Conservation (phyloP, 2,888 invertebrate species). For the Subacronicta megacephala region DNA sequence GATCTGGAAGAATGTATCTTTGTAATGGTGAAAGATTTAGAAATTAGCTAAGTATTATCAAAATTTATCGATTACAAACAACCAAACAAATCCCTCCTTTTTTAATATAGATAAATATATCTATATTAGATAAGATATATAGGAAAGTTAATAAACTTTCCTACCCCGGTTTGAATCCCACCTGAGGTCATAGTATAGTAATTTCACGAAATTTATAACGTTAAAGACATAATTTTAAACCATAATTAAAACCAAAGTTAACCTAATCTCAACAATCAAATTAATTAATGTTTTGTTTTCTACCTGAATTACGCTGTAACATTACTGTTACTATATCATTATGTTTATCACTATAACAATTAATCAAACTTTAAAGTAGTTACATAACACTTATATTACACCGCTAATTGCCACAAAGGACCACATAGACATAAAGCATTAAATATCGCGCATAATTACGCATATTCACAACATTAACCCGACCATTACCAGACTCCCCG, state of each 20-base stretch:
- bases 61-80: too few species aligned
- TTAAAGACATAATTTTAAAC: too few species aligned
- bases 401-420: constrained; percentile 43
- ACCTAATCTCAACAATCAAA: constrained; percentile 38
- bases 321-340: constrained; percentile 41
- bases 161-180: too few species aligned
- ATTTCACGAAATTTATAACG: too few species aligned
- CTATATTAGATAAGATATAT: too few species aligned
- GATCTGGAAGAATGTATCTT: too few species aligned
- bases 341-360: constrained; percentile 47
- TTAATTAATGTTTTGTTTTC: constrained; percentile 44
- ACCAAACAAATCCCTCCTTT: too few species aligned
- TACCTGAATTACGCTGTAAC: constrained; percentile 36
- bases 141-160: too few species aligned
- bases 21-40: too few species aligned
- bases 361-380: constrained; percentile 53
- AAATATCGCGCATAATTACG: constrained; percentile 42
- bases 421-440: constrained; percentile 44
- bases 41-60: too few species aligned
- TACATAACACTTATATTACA: constrained; percentile 45
- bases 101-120: too few species aligned
- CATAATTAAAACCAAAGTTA: constrained; percentile 24
- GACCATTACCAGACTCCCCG: constrained; percentile 29
- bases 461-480: constrained; percentile 30
- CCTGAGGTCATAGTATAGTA: too few species aligned